phyloP scores from a whole-genome alignment of 2,797 vertebrate genomes.

The Manis pentadactyla region DNA sequence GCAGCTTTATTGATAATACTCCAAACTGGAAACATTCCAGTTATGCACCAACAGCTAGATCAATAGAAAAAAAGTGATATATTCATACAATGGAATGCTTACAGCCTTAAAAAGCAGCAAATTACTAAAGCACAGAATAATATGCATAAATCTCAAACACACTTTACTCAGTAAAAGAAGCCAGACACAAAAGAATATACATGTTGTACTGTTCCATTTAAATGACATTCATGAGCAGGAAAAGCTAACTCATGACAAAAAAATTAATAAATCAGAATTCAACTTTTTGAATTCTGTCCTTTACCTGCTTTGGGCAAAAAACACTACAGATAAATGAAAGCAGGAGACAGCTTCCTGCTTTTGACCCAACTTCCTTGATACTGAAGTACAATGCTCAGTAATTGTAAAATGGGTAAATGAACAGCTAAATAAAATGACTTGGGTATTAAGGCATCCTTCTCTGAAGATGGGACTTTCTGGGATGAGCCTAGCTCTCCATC shows the following conservation, averaged over 20 bases:
- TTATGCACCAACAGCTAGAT: conserved; percentile 27
- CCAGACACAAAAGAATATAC: not conserved
- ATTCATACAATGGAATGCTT: not conserved
- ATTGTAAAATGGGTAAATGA: not conserved
- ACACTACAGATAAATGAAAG: not conserved
- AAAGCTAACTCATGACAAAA: not conserved
- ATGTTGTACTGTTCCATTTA: not conserved
- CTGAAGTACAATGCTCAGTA: not conserved
- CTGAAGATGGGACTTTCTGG: not conserved
- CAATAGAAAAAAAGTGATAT: not conserved
- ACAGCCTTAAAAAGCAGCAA: not conserved
- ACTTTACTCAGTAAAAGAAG: not conserved
- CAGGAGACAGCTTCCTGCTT: not conserved
- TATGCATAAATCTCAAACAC: not conserved
- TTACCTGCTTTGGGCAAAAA: not conserved
- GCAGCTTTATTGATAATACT: not conserved
- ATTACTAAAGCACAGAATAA: not conserved
- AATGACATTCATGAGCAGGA: not conserved
- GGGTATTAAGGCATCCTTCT: not conserved
- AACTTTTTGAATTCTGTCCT: not conserved
- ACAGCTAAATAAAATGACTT: not conserved
- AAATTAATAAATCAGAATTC: not conserved
- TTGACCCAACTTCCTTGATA: not conserved
- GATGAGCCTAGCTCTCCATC: not conserved
- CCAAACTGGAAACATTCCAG: not conserved